Conservation (phyloP, 2,113 vertebrate genomes). For the Anser cygnoides region DNA sequence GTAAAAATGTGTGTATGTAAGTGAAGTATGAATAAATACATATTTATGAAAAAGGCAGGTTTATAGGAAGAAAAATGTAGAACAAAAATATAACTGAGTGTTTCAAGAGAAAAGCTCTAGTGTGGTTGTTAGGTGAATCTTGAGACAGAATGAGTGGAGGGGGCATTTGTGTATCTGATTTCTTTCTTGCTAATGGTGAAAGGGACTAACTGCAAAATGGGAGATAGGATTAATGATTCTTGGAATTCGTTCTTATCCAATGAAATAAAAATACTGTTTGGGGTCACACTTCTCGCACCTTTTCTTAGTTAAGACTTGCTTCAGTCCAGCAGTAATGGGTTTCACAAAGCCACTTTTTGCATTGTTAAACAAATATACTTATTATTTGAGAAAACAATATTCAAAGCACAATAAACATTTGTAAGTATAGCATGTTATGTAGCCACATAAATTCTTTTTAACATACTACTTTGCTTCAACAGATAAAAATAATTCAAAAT, state of each 20-base stretch:
- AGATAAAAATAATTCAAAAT: constrained; percentile 80
- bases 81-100: neutral
- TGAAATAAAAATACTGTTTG: neutral
- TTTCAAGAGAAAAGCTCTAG: neutral
- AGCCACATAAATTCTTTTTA: constrained; percentile 38
- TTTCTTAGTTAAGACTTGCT: neutral
- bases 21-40: neutral
- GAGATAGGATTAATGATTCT: neutral
- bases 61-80: neutral
- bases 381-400: constrained; percentile 42
- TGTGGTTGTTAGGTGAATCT: neutral
- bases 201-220: neutral
- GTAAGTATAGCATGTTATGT: constrained; percentile 13
- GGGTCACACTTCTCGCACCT: neutral
- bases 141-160: neutral
- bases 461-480: constrained; percentile 71
- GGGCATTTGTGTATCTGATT: neutral
- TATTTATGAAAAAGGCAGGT: neutral
- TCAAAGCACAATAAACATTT: constrained; percentile 36
- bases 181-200: neutral
- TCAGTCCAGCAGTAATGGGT: neutral
- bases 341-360: constrained; percentile 10
- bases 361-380: constrained; percentile 5
- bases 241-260: neutral
- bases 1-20: neutral